Evolutionary conservation across 2,113 vertebrate genomes (phyloP).

Genomic region (Solea solea): DNA sequence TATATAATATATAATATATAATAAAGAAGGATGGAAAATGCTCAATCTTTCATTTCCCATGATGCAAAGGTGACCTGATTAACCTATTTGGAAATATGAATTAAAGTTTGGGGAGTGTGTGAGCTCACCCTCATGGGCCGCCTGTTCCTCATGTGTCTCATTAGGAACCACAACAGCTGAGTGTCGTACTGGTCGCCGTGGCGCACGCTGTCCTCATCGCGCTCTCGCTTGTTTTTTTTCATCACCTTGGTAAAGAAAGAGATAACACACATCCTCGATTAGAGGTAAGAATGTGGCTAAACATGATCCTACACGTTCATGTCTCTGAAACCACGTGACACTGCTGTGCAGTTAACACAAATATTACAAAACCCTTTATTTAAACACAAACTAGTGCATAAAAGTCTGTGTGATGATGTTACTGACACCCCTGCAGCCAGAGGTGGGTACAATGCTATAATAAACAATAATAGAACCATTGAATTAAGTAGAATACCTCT

Average conservation of each 20-base stretch:
- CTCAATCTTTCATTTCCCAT: too few species aligned
- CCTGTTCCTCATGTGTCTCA: conserved; percentile 95
- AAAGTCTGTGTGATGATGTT: too few species aligned
- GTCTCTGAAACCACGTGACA: background rate
- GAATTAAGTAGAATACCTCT: conserved; percentile 77
- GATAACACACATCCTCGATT: background rate
- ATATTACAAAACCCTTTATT: too few species aligned
- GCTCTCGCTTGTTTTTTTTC: conserved; percentile 95
- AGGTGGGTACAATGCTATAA: too few species aligned
- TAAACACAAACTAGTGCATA: too few species aligned
- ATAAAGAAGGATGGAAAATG: too few species aligned
- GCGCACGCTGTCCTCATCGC: conserved; percentile 91
- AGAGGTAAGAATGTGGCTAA: background rate
- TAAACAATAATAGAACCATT: too few species aligned
- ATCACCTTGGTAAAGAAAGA: conserved; percentile 83
- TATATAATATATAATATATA: too few species aligned
- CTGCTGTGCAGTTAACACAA: too few species aligned
- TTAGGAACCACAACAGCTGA: conserved; percentile 97
- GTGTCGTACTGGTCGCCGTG: conserved; percentile 94
- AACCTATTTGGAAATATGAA: background rate
- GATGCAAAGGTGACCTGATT: too few species aligned
- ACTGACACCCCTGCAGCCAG: too few species aligned
- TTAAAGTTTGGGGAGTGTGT: background rate
- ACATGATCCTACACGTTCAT: background rate
- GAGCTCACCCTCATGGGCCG: conserved; percentile 87